Evolutionary conservation across 2,113 vertebrate species (phyloP).

Genomic region (Hemiprocne comata): DNA sequence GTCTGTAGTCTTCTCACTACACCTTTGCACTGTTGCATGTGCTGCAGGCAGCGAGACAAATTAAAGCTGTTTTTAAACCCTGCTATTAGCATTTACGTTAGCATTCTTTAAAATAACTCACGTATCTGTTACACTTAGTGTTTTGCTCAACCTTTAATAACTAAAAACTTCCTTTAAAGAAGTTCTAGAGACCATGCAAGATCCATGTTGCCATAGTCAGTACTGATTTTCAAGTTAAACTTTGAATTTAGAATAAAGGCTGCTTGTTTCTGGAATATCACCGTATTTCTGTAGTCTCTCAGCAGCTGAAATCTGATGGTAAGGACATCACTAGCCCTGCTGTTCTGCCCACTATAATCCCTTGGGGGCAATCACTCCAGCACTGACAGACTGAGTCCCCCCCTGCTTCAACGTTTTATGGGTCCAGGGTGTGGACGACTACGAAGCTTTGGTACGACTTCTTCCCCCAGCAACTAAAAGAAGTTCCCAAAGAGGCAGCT

Average conservation of each 20-base stretch:
- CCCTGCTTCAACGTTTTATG: background rate
- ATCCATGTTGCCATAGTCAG: background rate
- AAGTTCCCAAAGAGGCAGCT: background rate
- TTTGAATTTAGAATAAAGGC: background rate
- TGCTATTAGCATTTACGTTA: background rate
- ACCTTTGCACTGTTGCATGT: background rate
- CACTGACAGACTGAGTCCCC: background rate
- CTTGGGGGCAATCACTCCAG: background rate
- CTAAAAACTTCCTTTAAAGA: background rate
- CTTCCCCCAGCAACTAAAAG: background rate
- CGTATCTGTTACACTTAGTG: background rate
- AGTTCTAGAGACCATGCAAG: background rate
- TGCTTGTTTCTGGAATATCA: background rate
- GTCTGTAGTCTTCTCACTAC: background rate
- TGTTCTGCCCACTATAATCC: background rate
- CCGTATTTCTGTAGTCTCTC: background rate
- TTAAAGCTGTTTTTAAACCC: background rate
- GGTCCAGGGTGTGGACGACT: background rate
- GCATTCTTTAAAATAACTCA: background rate
- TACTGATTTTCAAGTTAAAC: background rate
- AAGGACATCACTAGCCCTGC: background rate
- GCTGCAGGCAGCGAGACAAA: background rate
- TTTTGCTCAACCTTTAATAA: background rate
- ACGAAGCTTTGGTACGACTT: background rate
- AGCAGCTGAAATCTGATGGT: background rate